Evolutionary conservation across 2,888 invertebrate species (phyloP).

Genomic region (Dicyrtoma fusca): DNA sequence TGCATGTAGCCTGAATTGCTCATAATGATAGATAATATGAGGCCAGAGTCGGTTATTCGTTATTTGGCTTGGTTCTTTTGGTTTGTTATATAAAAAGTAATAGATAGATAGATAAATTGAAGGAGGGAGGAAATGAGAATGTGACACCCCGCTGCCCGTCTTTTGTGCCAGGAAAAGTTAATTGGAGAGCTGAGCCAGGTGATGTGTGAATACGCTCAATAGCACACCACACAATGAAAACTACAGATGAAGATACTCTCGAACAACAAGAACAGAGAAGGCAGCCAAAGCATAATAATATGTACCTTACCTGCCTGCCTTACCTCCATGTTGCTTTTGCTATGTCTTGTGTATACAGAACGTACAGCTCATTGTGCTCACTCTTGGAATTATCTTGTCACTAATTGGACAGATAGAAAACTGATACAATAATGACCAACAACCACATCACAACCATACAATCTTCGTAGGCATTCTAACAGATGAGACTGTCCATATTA

Average conservation of each 20-base stretch:
- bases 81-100: neutral
- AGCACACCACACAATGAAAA: slow-evolving; percentile 10
- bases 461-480: too few relatives aligned
- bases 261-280: too few relatives aligned
- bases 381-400: slow-evolving; percentile 27
- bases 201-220: slow-evolving; percentile 32
- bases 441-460: neutral
- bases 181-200: slow-evolving; percentile 43
- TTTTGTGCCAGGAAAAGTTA: slow-evolving; percentile 43
- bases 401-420: slow-evolving; percentile 43
- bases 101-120: slow-evolving; percentile 20
- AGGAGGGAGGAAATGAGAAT: slow-evolving; percentile 39
- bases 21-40: too few relatives aligned
- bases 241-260: neutral
- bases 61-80: neutral
- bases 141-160: slow-evolving; percentile 39
- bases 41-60: too few relatives aligned
- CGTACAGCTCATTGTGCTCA: slow-evolving; percentile 26
- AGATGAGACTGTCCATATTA: too few relatives aligned
- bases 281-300: too few relatives aligned
- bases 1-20: too few relatives aligned
- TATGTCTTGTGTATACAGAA: too few relatives aligned
- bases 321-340: too few relatives aligned
- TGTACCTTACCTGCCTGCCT: too few relatives aligned
- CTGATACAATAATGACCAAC: slow-evolving; percentile 39